Conservation (phyloP, 1,140 invertebrate genomes). For the Samia ricini region DNA sequence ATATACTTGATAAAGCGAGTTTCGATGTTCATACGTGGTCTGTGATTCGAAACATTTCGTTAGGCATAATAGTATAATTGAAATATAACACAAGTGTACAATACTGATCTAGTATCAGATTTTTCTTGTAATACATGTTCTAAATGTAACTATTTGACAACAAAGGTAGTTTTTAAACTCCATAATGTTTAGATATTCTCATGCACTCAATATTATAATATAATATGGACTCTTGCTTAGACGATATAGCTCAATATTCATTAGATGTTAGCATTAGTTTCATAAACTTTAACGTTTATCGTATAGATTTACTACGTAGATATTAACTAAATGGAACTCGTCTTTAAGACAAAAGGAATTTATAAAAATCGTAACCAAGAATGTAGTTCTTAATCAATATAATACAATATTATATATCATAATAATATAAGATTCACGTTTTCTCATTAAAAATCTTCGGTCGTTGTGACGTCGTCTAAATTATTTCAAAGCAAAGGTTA, state of each 20-base stretch:
- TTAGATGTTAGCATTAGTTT: background rate
- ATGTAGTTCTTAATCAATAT: background rate
- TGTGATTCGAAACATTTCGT: background rate
- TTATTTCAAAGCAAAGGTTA: background rate
- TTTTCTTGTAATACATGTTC: background rate
- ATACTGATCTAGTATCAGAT: background rate
- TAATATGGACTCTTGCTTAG: background rate
- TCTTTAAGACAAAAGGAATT: constrained; percentile 56
- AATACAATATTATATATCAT: background rate
- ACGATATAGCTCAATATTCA: background rate
- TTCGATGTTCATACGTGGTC: background rate
- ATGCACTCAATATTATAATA: background rate
- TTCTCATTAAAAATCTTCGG: background rate
- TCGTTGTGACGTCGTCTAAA: background rate
- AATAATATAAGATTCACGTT: background rate
- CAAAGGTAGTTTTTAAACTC: too few species aligned
- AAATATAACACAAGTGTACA: background rate
- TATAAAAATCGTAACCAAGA: constrained; percentile 24
- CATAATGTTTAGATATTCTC: background rate
- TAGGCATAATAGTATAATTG: background rate
- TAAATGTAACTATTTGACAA: background rate
- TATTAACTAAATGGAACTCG: constrained; percentile 19
- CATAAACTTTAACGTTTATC: background rate
- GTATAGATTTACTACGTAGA: background rate
- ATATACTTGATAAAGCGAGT: too few species aligned